Percentiles rank a stretch among this genome's conserved stretches.
Evolutionary conservation across 1,140 invertebrate species (phyloP).

Genomic region (Drosophila erecta): DNA sequence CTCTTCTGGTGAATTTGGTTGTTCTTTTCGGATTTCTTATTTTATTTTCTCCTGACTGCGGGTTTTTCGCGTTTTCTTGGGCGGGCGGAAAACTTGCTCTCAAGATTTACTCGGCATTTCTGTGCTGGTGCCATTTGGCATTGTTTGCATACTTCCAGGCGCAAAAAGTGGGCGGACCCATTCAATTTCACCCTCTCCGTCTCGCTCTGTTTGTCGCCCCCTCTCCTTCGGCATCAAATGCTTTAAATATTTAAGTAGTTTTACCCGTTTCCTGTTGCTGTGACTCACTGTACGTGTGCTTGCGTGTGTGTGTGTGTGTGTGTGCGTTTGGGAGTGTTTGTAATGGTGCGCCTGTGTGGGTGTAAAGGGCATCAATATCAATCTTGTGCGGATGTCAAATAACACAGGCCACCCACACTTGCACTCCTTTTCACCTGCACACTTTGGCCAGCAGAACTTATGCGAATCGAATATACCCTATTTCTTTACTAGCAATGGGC

Average conservation of each 20-base stretch:
- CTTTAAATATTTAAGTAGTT: constrained; percentile 79
- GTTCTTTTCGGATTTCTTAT: constrained; percentile 17
- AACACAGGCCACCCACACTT: constrained; percentile 4
- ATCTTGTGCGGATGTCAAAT: constrained; percentile 46
- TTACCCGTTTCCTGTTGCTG: constrained; percentile 49
- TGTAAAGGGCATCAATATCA: constrained; percentile 47
- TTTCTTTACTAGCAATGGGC: too few relatives aligned
- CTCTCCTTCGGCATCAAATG: constrained; percentile 49
- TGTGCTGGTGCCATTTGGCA: constrained; percentile 44
- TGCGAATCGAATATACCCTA: neutral
- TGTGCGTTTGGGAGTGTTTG: constrained; percentile 27
- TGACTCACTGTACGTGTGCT: constrained; percentile 23
- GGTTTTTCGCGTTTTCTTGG: constrained; percentile 21
- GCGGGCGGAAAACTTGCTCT: constrained; percentile 31
- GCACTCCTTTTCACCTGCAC: constrained; percentile 1
- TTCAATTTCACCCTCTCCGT: constrained; percentile 26
- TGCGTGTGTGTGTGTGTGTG: neutral
- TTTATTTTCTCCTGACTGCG: constrained; percentile 5
- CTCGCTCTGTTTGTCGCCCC: neutral
- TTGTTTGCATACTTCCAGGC: constrained; percentile 43
- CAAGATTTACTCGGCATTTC: constrained; percentile 36
- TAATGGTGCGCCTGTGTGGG: constrained; percentile 16
- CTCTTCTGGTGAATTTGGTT: constrained; percentile 36
- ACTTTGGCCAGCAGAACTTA: neutral
- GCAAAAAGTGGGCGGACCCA: constrained; percentile 28